Evolutionary conservation across 1,140 invertebrate genomes (phyloP).

Genomic region (Maniola jurtina): DNA sequence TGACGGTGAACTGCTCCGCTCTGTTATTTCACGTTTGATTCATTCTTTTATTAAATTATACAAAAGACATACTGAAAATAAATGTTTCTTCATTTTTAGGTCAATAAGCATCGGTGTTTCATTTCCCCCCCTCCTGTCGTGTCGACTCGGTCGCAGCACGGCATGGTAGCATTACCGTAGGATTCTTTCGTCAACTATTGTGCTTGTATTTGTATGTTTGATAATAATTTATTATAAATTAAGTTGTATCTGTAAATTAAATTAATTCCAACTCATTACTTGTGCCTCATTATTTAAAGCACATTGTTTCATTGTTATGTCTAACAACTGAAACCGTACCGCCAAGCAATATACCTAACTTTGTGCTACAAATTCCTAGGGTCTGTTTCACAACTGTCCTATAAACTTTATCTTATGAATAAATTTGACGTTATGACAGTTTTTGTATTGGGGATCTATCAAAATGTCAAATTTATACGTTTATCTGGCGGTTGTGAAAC

Average conservation of each 20-base stretch:
- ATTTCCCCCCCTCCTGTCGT: constrained; percentile 47
- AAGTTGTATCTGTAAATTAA: constrained; percentile 14
- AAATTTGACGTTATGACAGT: too few relatives aligned
- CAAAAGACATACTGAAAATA: constrained; percentile 82
- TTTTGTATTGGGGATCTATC: too few relatives aligned
- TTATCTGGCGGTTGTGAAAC: too few relatives aligned
- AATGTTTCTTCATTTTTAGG: constrained; percentile 87
- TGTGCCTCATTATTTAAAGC: constrained; percentile 14
- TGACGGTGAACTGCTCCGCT: constrained; percentile 75
- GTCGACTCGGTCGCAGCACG: not conserved
- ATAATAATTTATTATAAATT: constrained; percentile 13
- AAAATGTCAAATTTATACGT: too few relatives aligned
- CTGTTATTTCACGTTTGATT: constrained; percentile 75
- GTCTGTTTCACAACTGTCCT: too few relatives aligned
- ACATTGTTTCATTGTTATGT: not conserved
- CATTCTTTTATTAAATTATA: constrained; percentile 80
- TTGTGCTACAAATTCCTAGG: too few relatives aligned
- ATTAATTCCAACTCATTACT: constrained; percentile 11
- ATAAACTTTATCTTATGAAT: too few relatives aligned
- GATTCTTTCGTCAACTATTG: constrained; percentile 1
- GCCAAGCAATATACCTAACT: too few relatives aligned
- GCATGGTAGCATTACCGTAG: constrained; percentile 1
- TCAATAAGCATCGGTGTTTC: constrained; percentile 80
- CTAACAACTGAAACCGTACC: not conserved
- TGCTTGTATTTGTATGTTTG: constrained; percentile 21